Evolutionary conservation across 2,888 invertebrate species (phyloP).

Genomic region (Hypomecis punctinalis): DNA sequence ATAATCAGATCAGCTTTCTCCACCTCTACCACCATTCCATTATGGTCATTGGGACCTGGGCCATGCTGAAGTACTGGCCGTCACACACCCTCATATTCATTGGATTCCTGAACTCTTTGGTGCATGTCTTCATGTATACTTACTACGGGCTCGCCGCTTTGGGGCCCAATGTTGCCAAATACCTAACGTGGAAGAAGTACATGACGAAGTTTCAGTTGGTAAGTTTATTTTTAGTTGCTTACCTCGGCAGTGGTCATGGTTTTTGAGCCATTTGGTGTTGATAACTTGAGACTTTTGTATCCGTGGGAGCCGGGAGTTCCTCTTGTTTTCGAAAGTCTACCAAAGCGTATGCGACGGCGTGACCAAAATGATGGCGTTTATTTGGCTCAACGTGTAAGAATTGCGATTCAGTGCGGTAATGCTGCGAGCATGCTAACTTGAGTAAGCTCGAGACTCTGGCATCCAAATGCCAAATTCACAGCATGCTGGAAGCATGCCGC

Average conservation of each 20-base stretch:
- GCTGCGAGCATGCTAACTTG: too few species aligned
- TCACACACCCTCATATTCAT: constrained; percentile 90
- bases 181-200: constrained; percentile 94
- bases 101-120: constrained; percentile 89
- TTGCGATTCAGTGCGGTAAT: too few species aligned
- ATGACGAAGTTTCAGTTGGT: constrained; percentile 93
- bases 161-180: constrained; percentile 90
- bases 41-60: constrained; percentile 91
- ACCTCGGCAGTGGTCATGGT: not conserved
- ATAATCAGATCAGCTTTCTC: constrained; percentile 92
- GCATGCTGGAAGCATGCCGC: too few species aligned
- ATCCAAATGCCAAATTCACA: too few species aligned
- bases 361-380: too few species aligned
- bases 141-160: constrained; percentile 92
- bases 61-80: constrained; percentile 89
- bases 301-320: too few species aligned
- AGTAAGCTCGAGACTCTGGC: too few species aligned
- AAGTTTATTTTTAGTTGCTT: constrained; percentile 51
- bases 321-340: too few species aligned
- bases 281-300: too few species aligned
- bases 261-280: too few species aligned
- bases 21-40: constrained; percentile 95
- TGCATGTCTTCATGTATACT: constrained; percentile 93
- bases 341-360: too few species aligned
- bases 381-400: too few species aligned